Evolutionary conservation across 1,140 invertebrate species (phyloP).

Genomic region (Camponotus vicinus): DNA sequence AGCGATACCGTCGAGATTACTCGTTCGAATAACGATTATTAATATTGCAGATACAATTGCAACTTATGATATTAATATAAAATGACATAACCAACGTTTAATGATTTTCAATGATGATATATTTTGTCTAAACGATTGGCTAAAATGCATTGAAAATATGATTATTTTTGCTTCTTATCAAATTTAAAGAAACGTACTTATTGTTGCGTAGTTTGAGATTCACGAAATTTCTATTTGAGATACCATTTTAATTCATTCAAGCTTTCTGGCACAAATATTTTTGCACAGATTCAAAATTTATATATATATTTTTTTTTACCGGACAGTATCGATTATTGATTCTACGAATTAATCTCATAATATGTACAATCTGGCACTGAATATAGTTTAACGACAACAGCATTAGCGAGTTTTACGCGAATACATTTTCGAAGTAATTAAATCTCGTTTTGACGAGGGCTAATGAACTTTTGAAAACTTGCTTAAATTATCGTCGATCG

Average conservation of each 20-base stretch:
- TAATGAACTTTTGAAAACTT: slow-evolving; percentile 52
- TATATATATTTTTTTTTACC: not conserved
- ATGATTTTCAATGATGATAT: not conserved
- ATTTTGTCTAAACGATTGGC: not conserved
- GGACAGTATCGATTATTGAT: not conserved
- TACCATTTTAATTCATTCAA: not conserved
- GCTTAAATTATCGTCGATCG: slow-evolving; percentile 50
- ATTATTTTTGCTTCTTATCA: not conserved
- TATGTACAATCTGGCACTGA: not conserved
- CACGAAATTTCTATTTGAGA: not conserved
- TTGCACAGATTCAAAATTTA: not conserved
- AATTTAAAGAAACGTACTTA: not conserved
- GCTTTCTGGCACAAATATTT: not conserved
- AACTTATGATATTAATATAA: not conserved
- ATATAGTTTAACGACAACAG: not conserved
- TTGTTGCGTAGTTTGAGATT: not conserved
- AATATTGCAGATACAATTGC: not conserved
- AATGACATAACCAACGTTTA: not conserved
- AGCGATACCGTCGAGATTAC: not conserved
- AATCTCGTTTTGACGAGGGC: slow-evolving; percentile 44
- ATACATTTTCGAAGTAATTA: slow-evolving; percentile 40
- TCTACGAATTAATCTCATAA: slow-evolving; percentile 18
- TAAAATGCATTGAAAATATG: not conserved
- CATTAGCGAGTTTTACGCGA: slow-evolving; percentile 4
- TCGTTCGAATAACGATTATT: not conserved